Base-by-base conservation (phyloP, 1,140 invertebrate genomes). In the Neodiprion lecontei region DNA sequence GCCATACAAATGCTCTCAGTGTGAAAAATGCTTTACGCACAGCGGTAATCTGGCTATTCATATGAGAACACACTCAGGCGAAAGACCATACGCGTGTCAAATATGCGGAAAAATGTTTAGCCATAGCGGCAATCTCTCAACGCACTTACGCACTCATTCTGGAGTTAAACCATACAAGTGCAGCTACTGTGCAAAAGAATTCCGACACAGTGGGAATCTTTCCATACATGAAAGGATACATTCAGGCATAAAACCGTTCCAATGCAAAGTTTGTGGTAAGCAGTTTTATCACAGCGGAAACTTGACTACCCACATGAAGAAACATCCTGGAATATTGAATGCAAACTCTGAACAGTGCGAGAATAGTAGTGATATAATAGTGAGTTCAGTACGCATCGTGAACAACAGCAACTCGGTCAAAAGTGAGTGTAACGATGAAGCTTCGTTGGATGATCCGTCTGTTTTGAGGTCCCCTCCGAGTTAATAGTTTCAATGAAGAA, bases 1-100 rank as follows among this genome's bases (percentile, higher is more conserved):
- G 77, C 93, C 93, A 4, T 94, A 92, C 79, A 91, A 92, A 79
- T 95, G 94, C 83, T 91, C 89, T 77, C 88, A 93, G 73, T 95
- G 94, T 84, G 90, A 91, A 66, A 92, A 93, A 78, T 90, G 90
- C 76, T 95, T 95, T 84, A 92, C 92, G 72, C 92, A 90, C 80
- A 91, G 88, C 84, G 92, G 88, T 75, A 93, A 90, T 81, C 88
- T 90, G 78, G 91, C 91, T 75, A 90, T 91, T 71, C 91, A 92
- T 75, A 88, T 91, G 84, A 86, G 90, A 73, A 90, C 89, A 67
- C 91, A 93, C 75, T 90, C 88, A 61, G 90, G 90, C 67, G 91
- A 92, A 80, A 88, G 91, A 47, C 91, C 91, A 8, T 92, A 92
- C 76, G 87, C 87, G 53, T 93, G 92, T 79, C 87, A 89, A 67